These are phyloP conservation scores for Aspidoscelis tigris DNA, from an alignment of 2,113 vertebrate genomes.

Conservation along the genomic window DNA sequence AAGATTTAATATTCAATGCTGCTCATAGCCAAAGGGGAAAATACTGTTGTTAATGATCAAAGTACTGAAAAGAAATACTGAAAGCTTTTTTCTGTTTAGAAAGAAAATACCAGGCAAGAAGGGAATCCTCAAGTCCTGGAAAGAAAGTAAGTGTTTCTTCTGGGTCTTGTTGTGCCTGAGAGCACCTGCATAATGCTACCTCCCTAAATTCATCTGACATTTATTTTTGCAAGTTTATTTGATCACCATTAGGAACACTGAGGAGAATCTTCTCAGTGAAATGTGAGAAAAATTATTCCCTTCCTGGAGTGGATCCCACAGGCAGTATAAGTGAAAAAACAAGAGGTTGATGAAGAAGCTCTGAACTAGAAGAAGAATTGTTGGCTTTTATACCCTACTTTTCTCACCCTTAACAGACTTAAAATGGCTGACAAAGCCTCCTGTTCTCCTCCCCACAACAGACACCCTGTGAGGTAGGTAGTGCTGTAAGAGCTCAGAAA, in stretches of 20 bases:
- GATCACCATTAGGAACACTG: not conserved
- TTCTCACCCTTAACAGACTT: too few species aligned
- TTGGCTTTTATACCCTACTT: too few species aligned
- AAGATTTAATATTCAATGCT: slow-evolving; percentile 8
- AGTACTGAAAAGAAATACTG: not conserved
- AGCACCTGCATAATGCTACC: not conserved
- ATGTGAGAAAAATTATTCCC: not conserved
- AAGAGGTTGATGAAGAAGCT: not conserved
- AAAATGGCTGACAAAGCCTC: too few species aligned
- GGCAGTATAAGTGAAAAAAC: not conserved
- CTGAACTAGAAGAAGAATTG: not conserved
- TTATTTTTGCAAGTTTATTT: slow-evolving; percentile 6
- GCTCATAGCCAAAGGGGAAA: not conserved
- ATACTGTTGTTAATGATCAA: not conserved
- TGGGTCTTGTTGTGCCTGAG: not conserved
- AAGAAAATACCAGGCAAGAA: not conserved
- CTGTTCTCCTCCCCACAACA: too few species aligned
- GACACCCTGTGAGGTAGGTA: too few species aligned
- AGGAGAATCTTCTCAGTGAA: slow-evolving; percentile 10
- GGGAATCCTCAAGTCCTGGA: not conserved
- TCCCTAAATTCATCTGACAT: not conserved
- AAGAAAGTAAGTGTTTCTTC: not conserved
- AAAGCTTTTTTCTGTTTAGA: not conserved
- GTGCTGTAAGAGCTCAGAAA: too few species aligned
- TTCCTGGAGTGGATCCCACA: not conserved